Conservation (phyloP, 2,888 invertebrate genomes). For the Amphimallon solstitiale region DNA sequence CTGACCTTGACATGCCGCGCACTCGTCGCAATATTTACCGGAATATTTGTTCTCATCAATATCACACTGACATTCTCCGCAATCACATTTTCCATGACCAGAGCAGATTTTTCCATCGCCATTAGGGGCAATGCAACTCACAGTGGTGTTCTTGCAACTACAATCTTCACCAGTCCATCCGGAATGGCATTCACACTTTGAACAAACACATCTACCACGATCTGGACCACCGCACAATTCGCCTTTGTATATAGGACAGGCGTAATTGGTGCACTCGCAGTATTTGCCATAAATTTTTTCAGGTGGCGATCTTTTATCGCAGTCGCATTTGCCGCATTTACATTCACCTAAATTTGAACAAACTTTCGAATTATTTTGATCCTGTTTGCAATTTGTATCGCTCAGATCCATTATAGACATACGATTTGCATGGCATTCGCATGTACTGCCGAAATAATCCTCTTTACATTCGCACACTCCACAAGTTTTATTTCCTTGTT, state of each 20-base stretch:
- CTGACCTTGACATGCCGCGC: constrained; percentile 73
- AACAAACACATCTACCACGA: constrained; percentile 73
- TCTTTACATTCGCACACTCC: constrained; percentile 71
- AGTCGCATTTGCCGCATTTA: constrained; percentile 69
- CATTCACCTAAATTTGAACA: constrained; percentile 75
- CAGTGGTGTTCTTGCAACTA: constrained; percentile 68
- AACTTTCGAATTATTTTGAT: constrained; percentile 54
- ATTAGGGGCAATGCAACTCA: constrained; percentile 61
- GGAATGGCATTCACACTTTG: constrained; percentile 68
- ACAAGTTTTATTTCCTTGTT: constrained; percentile 49
- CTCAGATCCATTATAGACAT: constrained; percentile 49
- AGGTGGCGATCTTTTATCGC: constrained; percentile 62
- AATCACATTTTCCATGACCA: constrained; percentile 75
- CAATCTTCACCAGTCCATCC: constrained; percentile 72
- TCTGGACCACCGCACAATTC: constrained; percentile 68
- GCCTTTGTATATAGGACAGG: constrained; percentile 69
- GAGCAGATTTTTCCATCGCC: constrained; percentile 63
- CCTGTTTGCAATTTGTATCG: constrained; percentile 53
- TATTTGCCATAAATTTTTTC: constrained; percentile 72
- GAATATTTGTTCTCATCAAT: constrained; percentile 66
- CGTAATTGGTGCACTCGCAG: constrained; percentile 83
- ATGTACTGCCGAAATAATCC: constrained; percentile 67
- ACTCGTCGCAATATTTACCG: constrained; percentile 75
- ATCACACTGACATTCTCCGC: constrained; percentile 72
- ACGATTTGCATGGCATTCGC: constrained; percentile 71